phyloP scores from a whole-genome alignment of 2,888 invertebrate species.

The Xanthorhoe spadicearia region DNA sequence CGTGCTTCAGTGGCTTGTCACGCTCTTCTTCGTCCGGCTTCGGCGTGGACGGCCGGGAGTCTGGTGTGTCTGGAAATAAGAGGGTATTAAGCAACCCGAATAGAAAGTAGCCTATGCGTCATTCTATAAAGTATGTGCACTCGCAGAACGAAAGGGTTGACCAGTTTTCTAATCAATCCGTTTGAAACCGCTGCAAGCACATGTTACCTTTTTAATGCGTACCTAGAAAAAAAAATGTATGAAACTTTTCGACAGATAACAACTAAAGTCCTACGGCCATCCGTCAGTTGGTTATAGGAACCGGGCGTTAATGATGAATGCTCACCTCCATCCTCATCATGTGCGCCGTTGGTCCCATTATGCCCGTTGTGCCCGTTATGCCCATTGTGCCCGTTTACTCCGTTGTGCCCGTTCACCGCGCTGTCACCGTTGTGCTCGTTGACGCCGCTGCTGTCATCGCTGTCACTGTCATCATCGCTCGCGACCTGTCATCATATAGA shows the following conservation, averaged over 20 bases:
- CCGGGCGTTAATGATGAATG: constrained; percentile 10
- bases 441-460: constrained; percentile 34
- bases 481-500: too few relatives aligned
- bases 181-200: too few relatives aligned
- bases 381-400: constrained; percentile 57
- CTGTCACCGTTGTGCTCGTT: constrained; percentile 45
- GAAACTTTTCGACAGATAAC: too few relatives aligned
- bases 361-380: constrained; percentile 45
- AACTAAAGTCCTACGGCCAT: too few relatives aligned
- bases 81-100: too few relatives aligned
- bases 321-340: constrained; percentile 70
- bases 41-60: constrained; percentile 42
- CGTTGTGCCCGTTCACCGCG: constrained; percentile 50
- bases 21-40: constrained; percentile 56
- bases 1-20: constrained; percentile 75
- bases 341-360: constrained; percentile 62
- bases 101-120: too few relatives aligned
- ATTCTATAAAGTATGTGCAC: too few relatives aligned
- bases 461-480: constrained; percentile 44
- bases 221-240: too few relatives aligned
- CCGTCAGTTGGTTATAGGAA: too few relatives aligned
- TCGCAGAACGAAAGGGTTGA: too few relatives aligned
- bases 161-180: too few relatives aligned
- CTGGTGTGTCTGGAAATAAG: constrained; percentile 35
- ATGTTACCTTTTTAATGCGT: too few relatives aligned